Evolutionary conservation across 2,113 vertebrate species (phyloP).

Genomic region (Coryphaenoides rupestris): DNA sequence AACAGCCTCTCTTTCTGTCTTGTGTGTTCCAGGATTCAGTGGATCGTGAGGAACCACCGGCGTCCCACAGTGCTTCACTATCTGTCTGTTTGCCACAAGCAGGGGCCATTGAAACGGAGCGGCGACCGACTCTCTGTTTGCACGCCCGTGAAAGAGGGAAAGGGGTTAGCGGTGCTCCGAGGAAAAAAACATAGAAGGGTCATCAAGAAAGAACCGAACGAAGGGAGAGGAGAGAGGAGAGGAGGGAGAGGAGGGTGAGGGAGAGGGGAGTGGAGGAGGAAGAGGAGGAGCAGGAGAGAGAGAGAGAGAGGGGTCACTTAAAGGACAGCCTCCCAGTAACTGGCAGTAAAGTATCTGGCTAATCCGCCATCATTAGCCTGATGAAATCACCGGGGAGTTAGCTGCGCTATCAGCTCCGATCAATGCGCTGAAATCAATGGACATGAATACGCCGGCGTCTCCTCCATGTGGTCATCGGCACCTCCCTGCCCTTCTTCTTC

Average conservation of each 20-base stretch:
- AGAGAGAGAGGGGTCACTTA: constrained; percentile 62
- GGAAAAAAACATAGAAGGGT: constrained; percentile 39
- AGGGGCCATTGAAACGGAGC: constrained; percentile 8
- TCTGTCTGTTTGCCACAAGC: constrained; percentile 12
- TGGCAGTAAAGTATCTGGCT: constrained; percentile 73
- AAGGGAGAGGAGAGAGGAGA: constrained; percentile 6
- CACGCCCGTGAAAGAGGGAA: constrained; percentile 46
- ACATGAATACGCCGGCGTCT: constrained; percentile 62
- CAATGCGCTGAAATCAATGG: constrained; percentile 80
- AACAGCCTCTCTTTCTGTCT: constrained; percentile 3
- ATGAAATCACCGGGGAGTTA: constrained; percentile 80
- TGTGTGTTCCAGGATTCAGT: constrained; percentile 22
- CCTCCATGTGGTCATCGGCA: constrained; percentile 40
- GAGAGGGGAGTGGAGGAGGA: constrained; percentile 27
- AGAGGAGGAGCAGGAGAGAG: constrained; percentile 31
- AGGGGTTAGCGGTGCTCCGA: constrained; percentile 40
- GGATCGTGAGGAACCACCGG: no score
- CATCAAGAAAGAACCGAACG: constrained; percentile 1
- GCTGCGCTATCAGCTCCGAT: constrained; percentile 72
- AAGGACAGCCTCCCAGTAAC: constrained; percentile 70
- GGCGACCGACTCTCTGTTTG: constrained; percentile 6
- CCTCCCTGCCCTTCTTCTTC: constrained; percentile 9
- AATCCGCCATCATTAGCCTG: constrained; percentile 80
- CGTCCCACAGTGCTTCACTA: no score
- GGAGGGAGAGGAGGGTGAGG: constrained; percentile 13